These are phyloP conservation scores for Schizaphis graminum DNA, from an alignment of 2,888 invertebrate species.

Conservation along the genomic window DNA sequence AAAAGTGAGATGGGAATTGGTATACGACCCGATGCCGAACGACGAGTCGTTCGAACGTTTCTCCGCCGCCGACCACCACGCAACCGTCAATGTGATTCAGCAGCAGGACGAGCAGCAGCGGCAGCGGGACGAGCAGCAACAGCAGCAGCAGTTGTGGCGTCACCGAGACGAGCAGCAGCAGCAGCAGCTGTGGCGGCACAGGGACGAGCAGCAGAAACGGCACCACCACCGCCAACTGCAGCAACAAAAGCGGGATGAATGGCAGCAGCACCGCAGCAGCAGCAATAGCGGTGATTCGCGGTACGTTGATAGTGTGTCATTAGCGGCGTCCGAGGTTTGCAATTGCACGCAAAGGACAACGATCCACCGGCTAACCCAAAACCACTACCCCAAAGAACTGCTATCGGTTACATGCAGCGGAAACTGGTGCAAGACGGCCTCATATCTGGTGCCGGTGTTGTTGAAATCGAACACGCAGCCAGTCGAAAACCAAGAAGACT, in stretches of 20 bases:
- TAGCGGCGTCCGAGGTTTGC: neutral
- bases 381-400: constrained; percentile 69
- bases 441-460: constrained; percentile 71
- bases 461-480: constrained; percentile 67
- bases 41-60: constrained; percentile 23
- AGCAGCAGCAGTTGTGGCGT: neutral
- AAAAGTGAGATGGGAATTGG: constrained; percentile 36
- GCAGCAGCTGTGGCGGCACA: neutral
- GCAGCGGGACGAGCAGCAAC: neutral
- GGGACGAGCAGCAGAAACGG: neutral
- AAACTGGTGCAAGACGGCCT: constrained; percentile 69
- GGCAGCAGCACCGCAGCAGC: neutral
- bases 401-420: constrained; percentile 70
- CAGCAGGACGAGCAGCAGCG: neutral
- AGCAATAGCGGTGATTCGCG: neutral
- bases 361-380: constrained; percentile 67
- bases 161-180: neutral
- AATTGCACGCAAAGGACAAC: constrained; percentile 69
- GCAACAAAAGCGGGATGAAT: neutral
- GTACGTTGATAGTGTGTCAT: neutral
- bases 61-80: neutral
- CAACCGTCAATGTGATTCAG: neutral
- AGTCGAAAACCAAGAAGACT: constrained; percentile 47
- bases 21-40: constrained; percentile 27
- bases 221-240: neutral